phyloP scores from a whole-genome alignment of 2,888 invertebrate species.

The Nymphalis polychloros region DNA sequence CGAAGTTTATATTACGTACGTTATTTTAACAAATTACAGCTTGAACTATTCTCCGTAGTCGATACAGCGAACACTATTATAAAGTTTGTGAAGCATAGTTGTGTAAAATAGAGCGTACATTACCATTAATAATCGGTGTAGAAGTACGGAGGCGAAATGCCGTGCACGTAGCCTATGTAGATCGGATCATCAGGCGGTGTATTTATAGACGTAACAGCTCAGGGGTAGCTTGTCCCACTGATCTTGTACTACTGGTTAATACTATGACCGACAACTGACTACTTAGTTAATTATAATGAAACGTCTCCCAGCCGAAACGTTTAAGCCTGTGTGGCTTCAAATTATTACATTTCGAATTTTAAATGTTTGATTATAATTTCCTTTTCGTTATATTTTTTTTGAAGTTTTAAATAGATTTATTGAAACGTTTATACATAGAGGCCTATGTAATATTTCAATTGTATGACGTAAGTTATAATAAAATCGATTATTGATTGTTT shows the following conservation, averaged over 20 bases:
- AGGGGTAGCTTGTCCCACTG: conserved; percentile 39
- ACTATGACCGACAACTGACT: not conserved
- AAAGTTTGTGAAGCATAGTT: not conserved
- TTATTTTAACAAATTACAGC: not conserved
- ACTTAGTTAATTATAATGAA: not conserved
- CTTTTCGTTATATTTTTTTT: too few species aligned
- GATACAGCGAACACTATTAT: not conserved
- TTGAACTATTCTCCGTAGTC: not conserved
- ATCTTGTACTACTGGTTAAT: conserved; percentile 43
- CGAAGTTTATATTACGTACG: too few species aligned
- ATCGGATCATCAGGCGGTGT: conserved; percentile 21
- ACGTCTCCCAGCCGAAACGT: not conserved
- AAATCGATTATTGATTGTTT: too few species aligned
- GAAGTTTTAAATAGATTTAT: too few species aligned
- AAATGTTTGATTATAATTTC: too few species aligned
- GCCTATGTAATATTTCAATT: too few species aligned
- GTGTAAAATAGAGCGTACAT: conserved; percentile 12
- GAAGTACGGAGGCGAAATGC: conserved; percentile 8
- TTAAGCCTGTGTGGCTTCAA: not conserved
- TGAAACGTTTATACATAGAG: too few species aligned
- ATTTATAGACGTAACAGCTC: conserved; percentile 31
- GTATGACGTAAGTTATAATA: too few species aligned
- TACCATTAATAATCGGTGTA: conserved; percentile 3
- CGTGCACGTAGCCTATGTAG: conserved; percentile 11
- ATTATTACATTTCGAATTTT: not conserved